Evolutionary conservation across 2,113 vertebrate species (phyloP).

Genomic region (Gallinago undulata): DNA sequence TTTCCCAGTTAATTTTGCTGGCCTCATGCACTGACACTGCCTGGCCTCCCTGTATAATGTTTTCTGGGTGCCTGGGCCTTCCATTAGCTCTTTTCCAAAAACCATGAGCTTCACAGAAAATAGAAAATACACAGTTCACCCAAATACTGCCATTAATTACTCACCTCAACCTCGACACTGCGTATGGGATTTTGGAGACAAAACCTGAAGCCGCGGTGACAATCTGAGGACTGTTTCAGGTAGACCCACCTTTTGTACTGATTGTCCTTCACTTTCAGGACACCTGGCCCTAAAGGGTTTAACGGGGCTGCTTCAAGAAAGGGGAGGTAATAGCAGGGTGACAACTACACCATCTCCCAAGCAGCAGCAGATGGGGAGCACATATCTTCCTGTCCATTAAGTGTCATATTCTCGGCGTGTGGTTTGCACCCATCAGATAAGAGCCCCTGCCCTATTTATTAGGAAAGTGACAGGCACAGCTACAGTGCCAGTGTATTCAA

Average conservation of each 20-base stretch:
- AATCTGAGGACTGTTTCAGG: not conserved
- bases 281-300: not conserved
- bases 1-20: not conserved
- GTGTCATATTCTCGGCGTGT: not conserved
- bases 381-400: not conserved
- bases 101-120: not conserved
- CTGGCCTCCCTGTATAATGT: accelerated
- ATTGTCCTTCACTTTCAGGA: not conserved
- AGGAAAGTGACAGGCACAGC: not conserved
- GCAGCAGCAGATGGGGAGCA: not conserved
- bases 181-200: not conserved
- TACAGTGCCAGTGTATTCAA: not conserved
- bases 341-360: not conserved
- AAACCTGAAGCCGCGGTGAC: not conserved
- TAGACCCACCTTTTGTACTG: not conserved
- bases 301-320: not conserved
- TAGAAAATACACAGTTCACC: not conserved
- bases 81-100: not conserved
- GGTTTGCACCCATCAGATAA: not conserved
- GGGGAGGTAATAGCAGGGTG: not conserved
- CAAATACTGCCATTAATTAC: not conserved
- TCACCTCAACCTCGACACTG: not conserved
- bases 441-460: not conserved
- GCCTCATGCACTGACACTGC: not conserved
- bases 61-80: not conserved